These are phyloP conservation scores for Philereme transversata DNA, from an alignment of 2,888 invertebrate species.

Conservation along the genomic window DNA sequence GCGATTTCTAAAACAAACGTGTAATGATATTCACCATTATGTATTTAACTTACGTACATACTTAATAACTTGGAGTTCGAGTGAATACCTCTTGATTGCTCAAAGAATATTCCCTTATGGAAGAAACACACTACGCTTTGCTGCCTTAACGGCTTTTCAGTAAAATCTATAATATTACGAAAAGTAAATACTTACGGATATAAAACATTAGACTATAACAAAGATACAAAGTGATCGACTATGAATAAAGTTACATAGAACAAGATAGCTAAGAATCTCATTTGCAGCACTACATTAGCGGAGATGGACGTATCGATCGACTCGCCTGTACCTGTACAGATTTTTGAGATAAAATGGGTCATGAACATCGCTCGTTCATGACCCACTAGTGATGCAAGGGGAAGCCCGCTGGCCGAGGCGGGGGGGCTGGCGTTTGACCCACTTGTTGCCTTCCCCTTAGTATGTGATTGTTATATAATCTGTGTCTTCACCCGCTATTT, in stretches of 20 bases:
- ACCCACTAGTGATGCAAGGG: conserved; percentile 56
- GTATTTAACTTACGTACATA: no score
- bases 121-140: no score
- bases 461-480: conserved; percentile 21
- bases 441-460: conserved; percentile 71
- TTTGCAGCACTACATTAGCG: conserved; percentile 1
- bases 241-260: not conserved
- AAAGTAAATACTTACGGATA: no score
- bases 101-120: no score
- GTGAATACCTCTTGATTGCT: no score
- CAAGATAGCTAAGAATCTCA: conserved; percentile 8
- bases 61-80: no score
- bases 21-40: not conserved
- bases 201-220: no score
- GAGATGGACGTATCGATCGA: conserved; percentile 26
- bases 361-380: conserved; percentile 76
- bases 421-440: conserved; percentile 63
- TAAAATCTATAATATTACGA: no score
- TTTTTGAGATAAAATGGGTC: conserved; percentile 77
- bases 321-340: conserved; percentile 41
- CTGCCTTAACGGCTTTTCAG: no score
- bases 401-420: conserved; percentile 27
- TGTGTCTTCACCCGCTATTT: conserved; percentile 70
- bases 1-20: not conserved
- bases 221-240: no score